Base-by-base conservation (phyloP, 2,797 vertebrate species). In the Mycteria americana region DNA sequence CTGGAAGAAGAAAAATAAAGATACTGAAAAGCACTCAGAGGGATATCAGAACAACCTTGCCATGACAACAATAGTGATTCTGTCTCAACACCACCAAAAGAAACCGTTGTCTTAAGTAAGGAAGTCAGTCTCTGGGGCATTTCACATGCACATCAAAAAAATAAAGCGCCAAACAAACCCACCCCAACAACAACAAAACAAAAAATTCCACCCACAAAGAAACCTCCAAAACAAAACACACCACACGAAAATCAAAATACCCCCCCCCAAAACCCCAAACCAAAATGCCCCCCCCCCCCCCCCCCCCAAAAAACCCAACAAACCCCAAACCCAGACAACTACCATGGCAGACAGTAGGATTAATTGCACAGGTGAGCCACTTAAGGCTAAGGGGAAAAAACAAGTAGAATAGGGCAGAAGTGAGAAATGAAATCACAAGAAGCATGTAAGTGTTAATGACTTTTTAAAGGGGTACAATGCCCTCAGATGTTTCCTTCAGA, bases 231-330 rank as follows among this genome's bases (percentile, higher is more conserved):
- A 5, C 10, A 11, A 54, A 91, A 27, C 12, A 45, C 9, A 28
- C 19, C 39, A 28, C 37, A 43, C 6, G 72, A 75, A 60, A 13
- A 43, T 14, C 13, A 30, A 30, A 56, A 54, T 19, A 19, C 53
- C 28, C 30, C 8, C n/a, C 9, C 23, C 10, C n/a, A n/a, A n/a
- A n/a, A n/a, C n/a, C 0, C 10, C 19, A 37, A 63, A 43, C 14
- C 13, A 30, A 30, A 57, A 54, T 19, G 12, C 53, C 28, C 30
- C 12, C 10, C 10, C 23, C 10, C 7, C 10, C 7, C 25, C 1
- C 1, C 16, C 27, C 5, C 16, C 0, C n/a, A n/a, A n/a, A n/a
- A n/a, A 18, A 7, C 16, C 16, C 28, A 48, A 50, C 37, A 31
- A 59, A 13, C 37, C 37, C 37, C 25, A 25, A 50, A 48, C 28